Evolutionary conservation across 2,113 vertebrate genomes (phyloP).

Genomic region (Clarias gariepinus): DNA sequence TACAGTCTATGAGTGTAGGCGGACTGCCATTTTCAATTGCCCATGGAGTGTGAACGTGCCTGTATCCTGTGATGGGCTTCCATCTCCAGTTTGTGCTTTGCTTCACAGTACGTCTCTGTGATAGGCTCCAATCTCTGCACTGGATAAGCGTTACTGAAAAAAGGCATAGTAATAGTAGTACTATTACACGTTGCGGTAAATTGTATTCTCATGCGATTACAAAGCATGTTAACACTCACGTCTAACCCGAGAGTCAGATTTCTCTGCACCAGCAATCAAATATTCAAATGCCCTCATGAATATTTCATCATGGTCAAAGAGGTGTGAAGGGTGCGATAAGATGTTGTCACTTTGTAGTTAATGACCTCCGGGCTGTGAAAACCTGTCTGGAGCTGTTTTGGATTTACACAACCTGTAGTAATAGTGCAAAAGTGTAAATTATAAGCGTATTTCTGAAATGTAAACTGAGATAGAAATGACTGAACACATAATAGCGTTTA

Average conservation of each 20-base stretch:
- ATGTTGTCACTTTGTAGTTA: conserved; percentile 8
- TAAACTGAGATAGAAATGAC: neutral
- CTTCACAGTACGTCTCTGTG: no score
- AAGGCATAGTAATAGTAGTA: neutral
- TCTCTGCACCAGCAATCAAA: conserved; percentile 19
- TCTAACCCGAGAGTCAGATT: neutral
- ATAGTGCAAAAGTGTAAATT: neutral
- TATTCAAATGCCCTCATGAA: conserved; percentile 72
- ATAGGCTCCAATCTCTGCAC: no score
- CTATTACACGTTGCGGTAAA: neutral
- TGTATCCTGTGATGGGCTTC: no score
- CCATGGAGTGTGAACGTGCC: no score
- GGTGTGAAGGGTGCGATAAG: neutral
- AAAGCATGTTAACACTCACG: neutral
- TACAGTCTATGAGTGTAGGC: no score
- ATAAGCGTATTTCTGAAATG: neutral
- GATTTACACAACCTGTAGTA: neutral
- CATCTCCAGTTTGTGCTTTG: no score
- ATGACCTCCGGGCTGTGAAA: neutral
- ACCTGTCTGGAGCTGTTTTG: no score
- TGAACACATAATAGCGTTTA: neutral
- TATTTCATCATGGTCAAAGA: conserved; percentile 63
- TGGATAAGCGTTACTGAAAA: no score
- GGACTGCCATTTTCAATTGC: no score
- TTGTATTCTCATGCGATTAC: neutral